Evolutionary conservation across 2,113 vertebrate species (phyloP).

Genomic region (Gavia stellata): DNA sequence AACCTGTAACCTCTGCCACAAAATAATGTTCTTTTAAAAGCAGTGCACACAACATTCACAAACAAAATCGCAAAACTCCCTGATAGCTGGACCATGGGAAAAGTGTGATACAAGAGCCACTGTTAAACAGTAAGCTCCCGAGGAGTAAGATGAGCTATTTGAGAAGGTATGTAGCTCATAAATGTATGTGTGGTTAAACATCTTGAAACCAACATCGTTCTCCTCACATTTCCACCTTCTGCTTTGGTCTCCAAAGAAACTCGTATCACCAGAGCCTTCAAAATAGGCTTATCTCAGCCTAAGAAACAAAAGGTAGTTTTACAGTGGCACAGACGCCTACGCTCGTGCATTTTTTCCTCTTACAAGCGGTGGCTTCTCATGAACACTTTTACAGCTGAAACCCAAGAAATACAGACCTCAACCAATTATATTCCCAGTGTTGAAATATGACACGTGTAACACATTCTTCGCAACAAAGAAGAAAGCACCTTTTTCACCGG

Average conservation of each 20-base stretch:
- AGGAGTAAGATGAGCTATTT: background rate
- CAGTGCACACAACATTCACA: background rate
- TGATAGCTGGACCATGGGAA: background rate
- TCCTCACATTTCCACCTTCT: background rate
- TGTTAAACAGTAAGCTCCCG: background rate
- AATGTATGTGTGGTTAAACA: background rate
- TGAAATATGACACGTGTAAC: background rate
- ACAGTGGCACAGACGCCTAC: background rate
- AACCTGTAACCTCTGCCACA: background rate
- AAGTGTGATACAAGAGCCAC: background rate
- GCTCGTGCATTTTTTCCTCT: background rate
- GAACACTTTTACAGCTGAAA: background rate
- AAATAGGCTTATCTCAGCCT: background rate
- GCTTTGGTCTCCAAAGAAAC: background rate
- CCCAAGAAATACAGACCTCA: background rate
- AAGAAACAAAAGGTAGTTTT: background rate
- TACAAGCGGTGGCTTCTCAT: background rate
- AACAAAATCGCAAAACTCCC: background rate
- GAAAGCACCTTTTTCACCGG: background rate
- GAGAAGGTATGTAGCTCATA: background rate
- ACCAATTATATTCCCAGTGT: background rate
- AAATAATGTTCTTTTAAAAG: background rate
- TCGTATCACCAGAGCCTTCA: background rate
- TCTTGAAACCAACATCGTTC: background rate
- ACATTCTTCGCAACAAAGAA: background rate